These are phyloP conservation scores for Protobothrops mucrosquamatus DNA, from an alignment of 2,113 vertebrate genomes.

Conservation along the genomic window DNA sequence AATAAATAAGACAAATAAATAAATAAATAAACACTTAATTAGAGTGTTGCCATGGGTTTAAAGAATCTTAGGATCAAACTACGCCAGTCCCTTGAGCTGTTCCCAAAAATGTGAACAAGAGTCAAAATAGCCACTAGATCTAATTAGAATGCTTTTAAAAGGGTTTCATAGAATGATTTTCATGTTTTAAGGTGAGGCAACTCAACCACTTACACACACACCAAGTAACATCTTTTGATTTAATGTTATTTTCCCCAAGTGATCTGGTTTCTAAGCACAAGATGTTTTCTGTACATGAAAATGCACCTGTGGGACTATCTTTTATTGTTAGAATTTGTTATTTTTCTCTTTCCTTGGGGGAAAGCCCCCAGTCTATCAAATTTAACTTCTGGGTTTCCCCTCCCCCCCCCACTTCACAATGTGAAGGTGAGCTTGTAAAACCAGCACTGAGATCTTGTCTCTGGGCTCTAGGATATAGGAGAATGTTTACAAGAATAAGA, in stretches of 20 bases:
- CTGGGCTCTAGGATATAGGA: slow-evolving; percentile 44
- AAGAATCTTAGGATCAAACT: background rate
- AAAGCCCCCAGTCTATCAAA: background rate
- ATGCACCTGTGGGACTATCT: background rate
- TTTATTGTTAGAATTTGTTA: background rate
- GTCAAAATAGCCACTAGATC: background rate
- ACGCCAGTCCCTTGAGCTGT: background rate
- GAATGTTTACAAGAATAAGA: slow-evolving; percentile 23
- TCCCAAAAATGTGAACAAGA: background rate
- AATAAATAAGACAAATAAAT: background rate
- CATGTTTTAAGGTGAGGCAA: background rate
- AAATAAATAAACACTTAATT: background rate
- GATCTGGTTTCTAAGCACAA: background rate
- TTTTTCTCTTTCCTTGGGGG: background rate
- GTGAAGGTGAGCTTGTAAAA: slow-evolving; percentile 33
- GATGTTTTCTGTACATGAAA: background rate
- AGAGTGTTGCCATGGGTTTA: background rate
- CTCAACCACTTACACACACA: background rate
- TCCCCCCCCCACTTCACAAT: background rate
- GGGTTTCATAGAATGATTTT: background rate
- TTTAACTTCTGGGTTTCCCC: background rate
- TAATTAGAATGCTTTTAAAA: background rate
- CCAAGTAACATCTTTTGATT: background rate
- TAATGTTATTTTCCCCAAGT: background rate
- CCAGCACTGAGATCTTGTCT: slow-evolving; percentile 51